Base-by-base conservation (phyloP, 1,140 invertebrate genomes). In the Tigriopus japonicus region DNA sequence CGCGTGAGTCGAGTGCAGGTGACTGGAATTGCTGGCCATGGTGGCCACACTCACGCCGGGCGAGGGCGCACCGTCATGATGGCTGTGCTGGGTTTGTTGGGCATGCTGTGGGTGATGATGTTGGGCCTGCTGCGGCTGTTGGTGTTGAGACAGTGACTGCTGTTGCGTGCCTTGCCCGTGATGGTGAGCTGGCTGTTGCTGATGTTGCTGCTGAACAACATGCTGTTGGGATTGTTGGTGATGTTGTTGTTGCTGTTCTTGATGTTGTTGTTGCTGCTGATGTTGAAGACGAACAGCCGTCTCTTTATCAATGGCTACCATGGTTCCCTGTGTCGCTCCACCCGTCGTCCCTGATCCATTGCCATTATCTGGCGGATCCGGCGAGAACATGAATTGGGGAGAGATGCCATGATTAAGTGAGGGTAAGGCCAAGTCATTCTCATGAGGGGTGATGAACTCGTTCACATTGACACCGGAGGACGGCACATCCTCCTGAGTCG, bases 391-490 rank as follows among this genome's bases (percentile, higher is more conserved):
- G 45, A 49, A 49, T 15, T 49, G 45, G 6, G 45, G 45, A 2
- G 45, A 49, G 45, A 49, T 49, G 3, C 45, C 45, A 17, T 49
- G 45, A 12, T 15, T 15, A 6, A 49, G n/a, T 49, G 45, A 49
- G 6, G 21, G 45, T 21, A 21, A 49, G 45, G 45, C 45, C 45
- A 58, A 42, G 17, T 58, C 55, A 28, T 41, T 41, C n/a, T 58
- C 55, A 23, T 58, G 23, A 10, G 59, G 24, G 13, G 59, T 21
- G 13, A 61, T 61, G 49, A 61, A 53, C 49, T 61, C 59, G 10
- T 42, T 52, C n/a, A 61, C 59, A 58, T 23, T 35, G n/a, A 58
- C 56, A 35, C 42, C 43, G 35, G 59, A 54, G 19, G 59, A 61
- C 1, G 59, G 59, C n/a, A 61, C 59, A 14, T 61, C 59, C 13